phyloP scores from a whole-genome alignment of 1,140 invertebrate species.

The Drosophila jambulina region DNA sequence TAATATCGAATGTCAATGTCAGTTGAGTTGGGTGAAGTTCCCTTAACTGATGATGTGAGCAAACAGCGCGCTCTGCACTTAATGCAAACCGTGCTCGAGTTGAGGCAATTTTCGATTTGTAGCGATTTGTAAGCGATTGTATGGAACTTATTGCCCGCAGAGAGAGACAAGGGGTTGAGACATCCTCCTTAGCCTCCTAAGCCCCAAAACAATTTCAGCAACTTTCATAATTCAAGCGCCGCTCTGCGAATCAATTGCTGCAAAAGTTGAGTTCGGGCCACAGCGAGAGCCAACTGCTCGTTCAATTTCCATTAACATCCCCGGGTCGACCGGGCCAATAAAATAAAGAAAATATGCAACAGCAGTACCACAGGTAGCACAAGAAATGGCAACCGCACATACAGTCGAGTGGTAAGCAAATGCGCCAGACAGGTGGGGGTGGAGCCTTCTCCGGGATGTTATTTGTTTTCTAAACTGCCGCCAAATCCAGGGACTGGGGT shows the following conservation, averaged over 20 bases:
- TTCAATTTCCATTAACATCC: slow-evolving; percentile 81
- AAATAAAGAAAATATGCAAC: slow-evolving; percentile 77
- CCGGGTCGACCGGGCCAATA: slow-evolving; percentile 58
- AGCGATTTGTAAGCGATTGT: slow-evolving; percentile 80
- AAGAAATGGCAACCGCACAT: slow-evolving; percentile 42
- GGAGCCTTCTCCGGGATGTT: slow-evolving; percentile 63
- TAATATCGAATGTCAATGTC: slow-evolving; percentile 83
- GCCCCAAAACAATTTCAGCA: slow-evolving; percentile 70
- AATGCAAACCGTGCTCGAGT: slow-evolving; percentile 66
- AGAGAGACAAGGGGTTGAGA: neutral
- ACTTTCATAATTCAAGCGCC: slow-evolving; percentile 73
- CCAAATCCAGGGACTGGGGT: slow-evolving; percentile 44
- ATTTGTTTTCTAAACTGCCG: slow-evolving; percentile 82
- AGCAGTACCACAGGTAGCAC: slow-evolving; percentile 22
- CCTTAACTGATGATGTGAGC: slow-evolving; percentile 61
- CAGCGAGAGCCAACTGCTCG: slow-evolving; percentile 55
- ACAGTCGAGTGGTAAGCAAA: slow-evolving; percentile 49
- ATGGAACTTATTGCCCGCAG: slow-evolving; percentile 54
- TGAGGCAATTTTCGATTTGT: slow-evolving; percentile 78
- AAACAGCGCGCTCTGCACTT: slow-evolving; percentile 41
- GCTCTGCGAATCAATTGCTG: slow-evolving; percentile 38
- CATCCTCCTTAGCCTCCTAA: slow-evolving; percentile 16
- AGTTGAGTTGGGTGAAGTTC: slow-evolving; percentile 44
- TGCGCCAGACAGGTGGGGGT: slow-evolving; percentile 33
- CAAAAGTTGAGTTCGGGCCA: slow-evolving; percentile 50